Percentiles rank a stretch among this genome's conserved stretches.
Evolutionary conservation across 1,140 invertebrate genomes (phyloP).

Genomic region (Papilio machaon): DNA sequence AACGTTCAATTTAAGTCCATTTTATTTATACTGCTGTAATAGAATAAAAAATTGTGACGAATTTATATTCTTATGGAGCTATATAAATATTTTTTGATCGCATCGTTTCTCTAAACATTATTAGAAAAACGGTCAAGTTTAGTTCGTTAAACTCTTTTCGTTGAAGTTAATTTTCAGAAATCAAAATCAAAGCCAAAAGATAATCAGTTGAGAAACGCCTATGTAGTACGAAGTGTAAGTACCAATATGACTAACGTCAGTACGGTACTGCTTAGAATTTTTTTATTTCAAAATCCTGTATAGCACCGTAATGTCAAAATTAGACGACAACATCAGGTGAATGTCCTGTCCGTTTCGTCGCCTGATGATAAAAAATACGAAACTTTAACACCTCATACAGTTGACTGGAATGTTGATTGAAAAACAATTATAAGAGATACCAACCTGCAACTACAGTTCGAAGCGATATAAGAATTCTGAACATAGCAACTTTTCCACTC

Average conservation of each 20-base stretch:
- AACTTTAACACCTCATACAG: constrained; percentile 25
- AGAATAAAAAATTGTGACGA: not conserved
- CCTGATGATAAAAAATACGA: constrained; percentile 2
- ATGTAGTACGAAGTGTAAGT: not conserved
- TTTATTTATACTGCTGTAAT: not conserved
- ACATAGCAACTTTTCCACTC: not conserved
- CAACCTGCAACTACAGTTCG: not conserved
- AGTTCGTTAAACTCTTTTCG: not conserved
- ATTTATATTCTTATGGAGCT: constrained; percentile 1
- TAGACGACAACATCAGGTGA: constrained; percentile 20
- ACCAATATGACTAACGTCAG: not conserved
- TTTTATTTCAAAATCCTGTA: constrained; percentile 8
- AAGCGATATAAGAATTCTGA: not conserved
- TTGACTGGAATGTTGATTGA: constrained; percentile 23
- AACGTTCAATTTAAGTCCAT: not conserved
- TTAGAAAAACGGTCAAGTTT: not conserved
- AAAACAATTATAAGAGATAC: constrained; percentile 19
- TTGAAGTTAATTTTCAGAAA: not conserved
- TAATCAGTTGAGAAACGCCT: not conserved
- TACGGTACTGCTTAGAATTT: constrained; percentile 7
- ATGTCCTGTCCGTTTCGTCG: constrained; percentile 13
- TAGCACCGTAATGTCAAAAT: constrained; percentile 22
- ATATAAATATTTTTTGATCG: not conserved
- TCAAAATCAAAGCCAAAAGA: not conserved
- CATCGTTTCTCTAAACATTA: not conserved